Conservation (phyloP, 1,140 invertebrate species). For the Drosophila prosaltans region DNA sequence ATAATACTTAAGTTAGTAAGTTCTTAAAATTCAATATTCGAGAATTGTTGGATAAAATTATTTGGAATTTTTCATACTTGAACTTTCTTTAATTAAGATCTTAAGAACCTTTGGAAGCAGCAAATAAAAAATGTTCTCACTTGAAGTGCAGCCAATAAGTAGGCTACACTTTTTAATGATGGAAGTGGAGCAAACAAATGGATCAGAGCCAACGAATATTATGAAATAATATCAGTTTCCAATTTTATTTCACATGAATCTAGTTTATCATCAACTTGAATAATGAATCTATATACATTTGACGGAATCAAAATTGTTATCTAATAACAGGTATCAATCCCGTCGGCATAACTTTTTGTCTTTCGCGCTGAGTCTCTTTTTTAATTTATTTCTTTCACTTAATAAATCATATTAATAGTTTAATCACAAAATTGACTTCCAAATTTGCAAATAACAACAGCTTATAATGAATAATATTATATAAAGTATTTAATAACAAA, state of each 20-base stretch:
- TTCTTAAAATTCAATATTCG: no score
- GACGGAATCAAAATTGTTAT: no score
- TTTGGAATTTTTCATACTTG: no score
- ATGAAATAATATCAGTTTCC: no score
- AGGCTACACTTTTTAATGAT: conserved; percentile 18
- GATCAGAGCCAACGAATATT: no score
- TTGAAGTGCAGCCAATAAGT: conserved; percentile 15
- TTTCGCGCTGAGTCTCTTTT: no score
- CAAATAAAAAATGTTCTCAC: background rate
- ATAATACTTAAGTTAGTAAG: no score
- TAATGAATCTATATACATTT: no score
- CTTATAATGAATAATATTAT: background rate
- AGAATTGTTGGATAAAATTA: no score
- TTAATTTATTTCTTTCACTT: background rate
- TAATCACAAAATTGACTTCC: background rate
- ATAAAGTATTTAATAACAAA: background rate
- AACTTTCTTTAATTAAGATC: background rate
- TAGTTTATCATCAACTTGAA: no score
- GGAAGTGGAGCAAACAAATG: background rate
- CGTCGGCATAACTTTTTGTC: background rate
- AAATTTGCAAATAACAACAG: background rate
- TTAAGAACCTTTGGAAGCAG: no score
- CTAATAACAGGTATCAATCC: background rate
- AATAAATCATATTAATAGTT: background rate
- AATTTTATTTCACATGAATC: no score